Evolutionary conservation across 2,797 vertebrate species (phyloP), one percentile per base, ranked within the genome.

Genomic region (Alectoris magna): DNA sequence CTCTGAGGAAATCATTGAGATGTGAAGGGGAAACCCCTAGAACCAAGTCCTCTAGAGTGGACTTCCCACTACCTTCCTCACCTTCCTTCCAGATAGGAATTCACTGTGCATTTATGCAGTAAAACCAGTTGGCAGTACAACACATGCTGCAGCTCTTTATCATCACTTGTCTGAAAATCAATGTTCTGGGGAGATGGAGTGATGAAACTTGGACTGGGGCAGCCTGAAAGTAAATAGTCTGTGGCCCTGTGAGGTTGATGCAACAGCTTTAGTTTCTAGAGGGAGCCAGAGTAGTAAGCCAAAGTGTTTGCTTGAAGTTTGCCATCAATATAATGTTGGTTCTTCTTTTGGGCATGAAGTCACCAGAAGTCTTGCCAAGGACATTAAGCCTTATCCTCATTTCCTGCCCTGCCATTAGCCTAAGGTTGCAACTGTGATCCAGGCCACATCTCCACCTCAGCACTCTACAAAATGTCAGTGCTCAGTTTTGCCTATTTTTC

Each of bases 1-100:
- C 75, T 88, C 43, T n/a, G 70, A 95, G 90, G 53, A 91, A 97
- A 82, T 85, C 39, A 73, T 39, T 5, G 31, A 81, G 71, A 76
- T 31, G 72, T 59, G 82, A 94, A 83, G 83, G 67, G 79, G 59
- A 85, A 91, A 36, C 67, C 56, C 60, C 85, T 55, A 43, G 83
- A 93, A 93, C 51, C 11, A 13, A 51, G 49, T 84, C 39, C 44
- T 82, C 62, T 11, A 2, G 49, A 85, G 88, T 38, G 74, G 62
- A 59, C 75, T 95, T 88, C 71, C 80, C 74, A 51, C 77, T 49
- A 83, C 67, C 59, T 80, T 64, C 36, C 73, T 76, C 43, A 3
- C 23, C 79, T 19, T 24, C 26, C n/a, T 68, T 81, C 36, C 34
- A 24, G 60, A 49, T 26, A 55, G 31, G 60, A 67, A 78, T 49